These are phyloP conservation scores for Rhinogobio ventralis DNA, from an alignment of 2,797 vertebrate species.

Conservation along the genomic window DNA sequence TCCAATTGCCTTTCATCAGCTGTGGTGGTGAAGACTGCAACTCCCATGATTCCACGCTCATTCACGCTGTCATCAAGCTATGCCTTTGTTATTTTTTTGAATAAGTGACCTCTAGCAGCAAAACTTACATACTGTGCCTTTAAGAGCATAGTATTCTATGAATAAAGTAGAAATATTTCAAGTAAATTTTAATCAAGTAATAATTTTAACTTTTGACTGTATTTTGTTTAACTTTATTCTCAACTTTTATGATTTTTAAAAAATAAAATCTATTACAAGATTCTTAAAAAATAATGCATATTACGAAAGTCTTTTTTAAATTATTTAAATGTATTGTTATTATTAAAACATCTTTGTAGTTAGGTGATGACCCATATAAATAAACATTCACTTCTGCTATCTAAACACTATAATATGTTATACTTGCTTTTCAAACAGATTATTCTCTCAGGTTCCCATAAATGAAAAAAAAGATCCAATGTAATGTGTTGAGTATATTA, in stretches of 20 bases:
- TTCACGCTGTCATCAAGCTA: too few relatives aligned
- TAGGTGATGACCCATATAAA: background rate
- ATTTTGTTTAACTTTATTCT: background rate
- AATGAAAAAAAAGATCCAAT: background rate
- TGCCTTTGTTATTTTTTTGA: background rate
- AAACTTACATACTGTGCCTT: background rate
- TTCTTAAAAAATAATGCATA: background rate
- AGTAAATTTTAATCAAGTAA: too few relatives aligned
- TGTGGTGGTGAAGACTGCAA: background rate
- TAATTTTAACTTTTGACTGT: background rate
- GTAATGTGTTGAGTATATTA: constrained; percentile 20
- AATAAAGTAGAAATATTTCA: background rate
- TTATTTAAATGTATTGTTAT: background rate
- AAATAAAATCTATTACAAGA: background rate
- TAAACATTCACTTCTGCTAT: background rate
- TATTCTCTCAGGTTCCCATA: background rate
- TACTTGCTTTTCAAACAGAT: background rate
- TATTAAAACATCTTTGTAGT: background rate
- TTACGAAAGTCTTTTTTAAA: background rate
- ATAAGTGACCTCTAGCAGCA: too few relatives aligned
- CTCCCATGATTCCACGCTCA: background rate
- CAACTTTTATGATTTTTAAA: background rate
- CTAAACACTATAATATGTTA: background rate
- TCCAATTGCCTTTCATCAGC: background rate
- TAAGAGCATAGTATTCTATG: background rate